Base-by-base conservation (phyloP, 2,113 vertebrate species). In the Callipepla squamata region DNA sequence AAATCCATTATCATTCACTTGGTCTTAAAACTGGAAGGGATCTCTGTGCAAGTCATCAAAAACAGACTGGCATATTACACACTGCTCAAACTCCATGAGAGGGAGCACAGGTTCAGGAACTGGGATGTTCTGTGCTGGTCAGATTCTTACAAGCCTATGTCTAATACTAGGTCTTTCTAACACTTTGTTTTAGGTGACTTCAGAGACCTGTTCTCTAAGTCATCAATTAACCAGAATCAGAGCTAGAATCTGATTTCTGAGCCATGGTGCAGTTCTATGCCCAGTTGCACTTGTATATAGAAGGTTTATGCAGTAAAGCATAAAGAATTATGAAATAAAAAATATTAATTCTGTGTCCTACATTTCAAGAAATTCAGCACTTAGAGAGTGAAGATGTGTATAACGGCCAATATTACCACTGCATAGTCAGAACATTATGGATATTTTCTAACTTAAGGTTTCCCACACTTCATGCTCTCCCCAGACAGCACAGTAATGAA, bases 1-100 rank as follows among this genome's bases (percentile, higher is more conserved):
- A 77, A 89, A 94, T 73, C 69, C 44, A 74, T 93, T 67, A 84
- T 88, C 68, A 86, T 95, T 92, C 32, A 36, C 51, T 78, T 48
- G 82, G 47, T 80, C 85, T 91, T 92, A 90, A 90, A 93, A 84
- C 12, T 32, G 30, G 80, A 80, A 74, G 59, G 73, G 87, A 88
- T 81, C 47, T 94, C 83, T 80, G 73, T 94, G 76, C 45, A 77
- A 68, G 61, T 88, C 85, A 83, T 42, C 68, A 80, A 51, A 86
- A 80, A 34, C 69, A 92, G 61, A 40, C 65, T 86, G 50, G 48
- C 21, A 30, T 83, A 40, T 67, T 83, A 67, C 84, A 57, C 32
- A 19, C 47, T 40, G 42, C 38, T 40, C 40, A 40, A 44, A 44
- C 8, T 94, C 47, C 21, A 18, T 51, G 25, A 63, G 25, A 18